Percentiles rank a stretch among this genome's conserved stretches.
phyloP scores from a whole-genome alignment of 1,140 invertebrate species.

The Solenopsis invicta region DNA sequence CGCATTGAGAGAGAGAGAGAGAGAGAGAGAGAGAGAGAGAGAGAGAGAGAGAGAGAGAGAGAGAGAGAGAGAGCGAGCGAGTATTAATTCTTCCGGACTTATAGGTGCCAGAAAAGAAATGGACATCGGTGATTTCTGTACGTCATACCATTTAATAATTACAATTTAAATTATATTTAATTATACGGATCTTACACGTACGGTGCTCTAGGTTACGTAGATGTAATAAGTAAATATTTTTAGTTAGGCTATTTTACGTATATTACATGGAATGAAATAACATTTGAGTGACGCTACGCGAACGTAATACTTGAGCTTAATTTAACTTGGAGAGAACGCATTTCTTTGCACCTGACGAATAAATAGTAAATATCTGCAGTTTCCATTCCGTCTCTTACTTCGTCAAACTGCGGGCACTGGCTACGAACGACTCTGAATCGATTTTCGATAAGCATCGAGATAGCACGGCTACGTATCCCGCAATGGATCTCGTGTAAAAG shows the following conservation, averaged over 20 bases:
- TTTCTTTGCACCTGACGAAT: constrained; percentile 77
- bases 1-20: too few relatives aligned
- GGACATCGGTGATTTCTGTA: constrained; percentile 70
- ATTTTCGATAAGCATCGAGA: constrained; percentile 43
- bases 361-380: constrained; percentile 66
- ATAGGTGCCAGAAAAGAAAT: constrained; percentile 46
- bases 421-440: constrained; percentile 31
- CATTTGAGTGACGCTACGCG: constrained; percentile 86
- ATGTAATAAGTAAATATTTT: constrained; percentile 86
- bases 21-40: too few relatives aligned
- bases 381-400: constrained; percentile 44
- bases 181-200: constrained; percentile 86
- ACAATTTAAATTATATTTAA: constrained; percentile 87
- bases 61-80: too few relatives aligned
- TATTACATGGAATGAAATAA: constrained; percentile 88
- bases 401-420: constrained; percentile 16
- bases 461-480: constrained; percentile 39
- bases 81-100: not conserved
- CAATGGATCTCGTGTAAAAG: constrained; percentile 59
- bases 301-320: constrained; percentile 87
- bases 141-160: constrained; percentile 87
- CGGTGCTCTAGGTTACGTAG: constrained; percentile 86
- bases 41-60: too few relatives aligned
- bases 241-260: constrained; percentile 86
- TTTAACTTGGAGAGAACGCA: constrained; percentile 81